Conservation (phyloP, 2,888 invertebrate species). For the Platycheirus rosarum region DNA sequence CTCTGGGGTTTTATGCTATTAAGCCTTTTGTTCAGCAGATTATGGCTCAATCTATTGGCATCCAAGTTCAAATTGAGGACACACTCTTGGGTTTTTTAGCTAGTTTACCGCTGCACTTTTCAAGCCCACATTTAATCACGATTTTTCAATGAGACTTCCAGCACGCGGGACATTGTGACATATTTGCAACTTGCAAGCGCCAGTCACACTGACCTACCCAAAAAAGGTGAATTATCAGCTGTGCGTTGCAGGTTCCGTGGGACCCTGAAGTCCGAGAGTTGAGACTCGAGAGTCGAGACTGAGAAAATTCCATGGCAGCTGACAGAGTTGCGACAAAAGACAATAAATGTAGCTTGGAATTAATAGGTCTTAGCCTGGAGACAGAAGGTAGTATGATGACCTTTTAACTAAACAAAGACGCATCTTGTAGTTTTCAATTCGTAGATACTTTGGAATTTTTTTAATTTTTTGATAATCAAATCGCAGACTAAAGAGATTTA, state of each 20-base stretch:
- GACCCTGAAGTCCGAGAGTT: slow-evolving; percentile 7
- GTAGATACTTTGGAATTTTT: slow-evolving; percentile 9
- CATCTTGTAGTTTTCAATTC: no score
- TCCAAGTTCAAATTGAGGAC: slow-evolving; percentile 55
- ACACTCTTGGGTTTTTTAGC: slow-evolving; percentile 47
- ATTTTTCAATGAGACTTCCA: neutral
- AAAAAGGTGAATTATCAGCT: slow-evolving; percentile 55
- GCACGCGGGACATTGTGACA: slow-evolving; percentile 28
- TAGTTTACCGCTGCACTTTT: slow-evolving; percentile 26
- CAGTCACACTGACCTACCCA: slow-evolving; percentile 70
- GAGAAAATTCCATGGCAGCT: slow-evolving; percentile 19
- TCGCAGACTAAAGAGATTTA: slow-evolving; percentile 30
- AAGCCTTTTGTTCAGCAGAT: neutral
- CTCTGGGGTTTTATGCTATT: neutral
- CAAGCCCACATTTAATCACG: slow-evolving; percentile 37
- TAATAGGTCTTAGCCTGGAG: slow-evolving; percentile 26
- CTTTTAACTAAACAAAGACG: slow-evolving; percentile 33
- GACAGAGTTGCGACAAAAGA: slow-evolving; percentile 9
- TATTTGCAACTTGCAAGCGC: slow-evolving; percentile 41
- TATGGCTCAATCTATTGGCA: slow-evolving; percentile 41
- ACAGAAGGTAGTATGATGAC: slow-evolving; percentile 5
- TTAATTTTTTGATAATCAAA: slow-evolving; percentile 19
- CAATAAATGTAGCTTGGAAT: slow-evolving; percentile 24
- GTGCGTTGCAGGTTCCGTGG: slow-evolving; percentile 41
- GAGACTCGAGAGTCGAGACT: neutral